A percentile compares a stretch with the other conserved stretches of the same genome.
phyloP scores from a whole-genome alignment of 2,888 invertebrate species.

The Ditula angustiorana region DNA sequence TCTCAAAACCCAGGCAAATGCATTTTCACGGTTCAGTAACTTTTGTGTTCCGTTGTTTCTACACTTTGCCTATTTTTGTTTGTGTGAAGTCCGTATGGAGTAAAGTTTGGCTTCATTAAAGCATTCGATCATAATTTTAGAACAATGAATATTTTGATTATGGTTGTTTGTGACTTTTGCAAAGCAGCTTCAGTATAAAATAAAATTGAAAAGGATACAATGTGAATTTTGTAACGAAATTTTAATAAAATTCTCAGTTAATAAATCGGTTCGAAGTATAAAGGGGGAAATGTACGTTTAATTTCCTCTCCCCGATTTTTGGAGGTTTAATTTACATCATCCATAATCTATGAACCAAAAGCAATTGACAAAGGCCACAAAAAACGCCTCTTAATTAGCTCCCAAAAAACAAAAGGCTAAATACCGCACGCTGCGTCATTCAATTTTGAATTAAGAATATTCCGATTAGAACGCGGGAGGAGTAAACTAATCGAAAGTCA shows the following conservation, averaged over 20 bases:
- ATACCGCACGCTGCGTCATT: slow-evolving; percentile 78
- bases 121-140: slow-evolving; percentile 25
- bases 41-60: slow-evolving; percentile 51
- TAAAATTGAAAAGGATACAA: background rate
- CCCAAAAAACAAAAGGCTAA: slow-evolving; percentile 52
- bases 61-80: slow-evolving; percentile 59
- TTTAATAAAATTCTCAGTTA: background rate
- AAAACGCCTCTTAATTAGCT: slow-evolving; percentile 44
- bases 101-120: slow-evolving; percentile 27
- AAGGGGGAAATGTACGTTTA: background rate
- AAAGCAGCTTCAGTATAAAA: background rate
- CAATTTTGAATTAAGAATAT: slow-evolving; percentile 61
- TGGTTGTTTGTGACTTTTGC: background rate
- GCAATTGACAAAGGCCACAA: slow-evolving; percentile 26
- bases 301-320: background rate
- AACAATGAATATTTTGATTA: background rate
- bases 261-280: background rate
- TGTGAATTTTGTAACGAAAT: background rate
- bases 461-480: slow-evolving; percentile 56
- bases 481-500: slow-evolving; percentile 82
- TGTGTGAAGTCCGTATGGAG: slow-evolving; percentile 41
- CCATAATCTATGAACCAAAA: background rate
- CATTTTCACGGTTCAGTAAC: slow-evolving; percentile 70
- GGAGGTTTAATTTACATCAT: slow-evolving; percentile 2
- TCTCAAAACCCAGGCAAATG: slow-evolving; percentile 74